A percentile compares a stretch with the other conserved stretches of the same genome.
phyloP scores from a whole-genome alignment of 2,797 vertebrate species.

The Mormyrops attenuatus region DNA sequence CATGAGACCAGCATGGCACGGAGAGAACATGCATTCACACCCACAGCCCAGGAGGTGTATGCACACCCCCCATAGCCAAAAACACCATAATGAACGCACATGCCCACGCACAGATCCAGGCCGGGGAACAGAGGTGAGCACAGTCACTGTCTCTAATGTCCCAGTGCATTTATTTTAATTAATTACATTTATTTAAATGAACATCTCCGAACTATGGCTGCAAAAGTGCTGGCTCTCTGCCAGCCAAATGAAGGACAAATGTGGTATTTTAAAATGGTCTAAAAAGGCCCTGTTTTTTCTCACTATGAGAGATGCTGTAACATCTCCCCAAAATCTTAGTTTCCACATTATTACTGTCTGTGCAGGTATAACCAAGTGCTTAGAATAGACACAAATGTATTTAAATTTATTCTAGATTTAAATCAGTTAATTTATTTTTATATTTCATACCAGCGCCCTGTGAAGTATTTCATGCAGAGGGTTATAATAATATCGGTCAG shows the following conservation, averaged over 20 bases:
- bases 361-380: slow-evolving; percentile 23
- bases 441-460: not conserved
- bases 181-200: not conserved
- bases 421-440: slow-evolving; percentile 11
- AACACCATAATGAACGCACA: not conserved
- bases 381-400: slow-evolving; percentile 21
- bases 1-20: not conserved
- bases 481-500: not conserved
- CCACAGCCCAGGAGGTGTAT: not conserved
- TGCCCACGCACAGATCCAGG: slow-evolving; percentile 10
- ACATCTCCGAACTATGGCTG: not conserved
- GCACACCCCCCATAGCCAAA: not conserved
- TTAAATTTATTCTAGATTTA: slow-evolving; percentile 1
- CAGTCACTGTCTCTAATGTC: not conserved
- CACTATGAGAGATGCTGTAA: not conserved
- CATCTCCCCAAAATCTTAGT: not conserved
- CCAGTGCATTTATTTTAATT: not conserved
- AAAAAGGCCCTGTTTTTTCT: not conserved
- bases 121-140: not conserved
- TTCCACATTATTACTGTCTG: slow-evolving; percentile 16
- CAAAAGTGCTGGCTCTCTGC: not conserved
- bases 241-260: slow-evolving; percentile 1
- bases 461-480: not conserved
- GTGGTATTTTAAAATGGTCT: not conserved
- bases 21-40: not conserved